A percentile compares a stretch with the other conserved stretches of the same genome.
phyloP scores from a whole-genome alignment of 2,888 invertebrate species.

The Petrolisthes cinctipes region DNA sequence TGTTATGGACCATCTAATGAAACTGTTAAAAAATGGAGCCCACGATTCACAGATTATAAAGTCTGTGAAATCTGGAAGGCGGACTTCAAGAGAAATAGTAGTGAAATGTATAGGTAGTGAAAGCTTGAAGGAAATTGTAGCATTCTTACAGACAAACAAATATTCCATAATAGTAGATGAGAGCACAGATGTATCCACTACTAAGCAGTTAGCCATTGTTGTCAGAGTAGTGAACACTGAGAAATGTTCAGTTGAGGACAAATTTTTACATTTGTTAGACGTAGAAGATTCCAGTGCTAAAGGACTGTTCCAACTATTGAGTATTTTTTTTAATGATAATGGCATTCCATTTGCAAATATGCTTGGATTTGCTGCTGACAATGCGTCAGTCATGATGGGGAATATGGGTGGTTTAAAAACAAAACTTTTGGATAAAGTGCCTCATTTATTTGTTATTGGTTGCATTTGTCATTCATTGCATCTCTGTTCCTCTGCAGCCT shows the following conservation, averaged over 20 bases:
- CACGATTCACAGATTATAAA: conserved; percentile 12
- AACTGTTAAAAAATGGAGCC: conserved; percentile 7
- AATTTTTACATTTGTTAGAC: conserved; percentile 15
- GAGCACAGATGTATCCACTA: conserved; percentile 18
- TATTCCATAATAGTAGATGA: conserved; percentile 17
- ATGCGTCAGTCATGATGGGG: conserved; percentile 26
- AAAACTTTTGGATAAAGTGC: conserved; percentile 3
- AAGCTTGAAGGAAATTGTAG: conserved; percentile 23
- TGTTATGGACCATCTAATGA: conserved; percentile 9
- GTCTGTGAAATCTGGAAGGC: neutral
- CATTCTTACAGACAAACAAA: conserved; percentile 14
- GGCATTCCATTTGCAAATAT: conserved; percentile 17
- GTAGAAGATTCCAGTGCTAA: conserved; percentile 19
- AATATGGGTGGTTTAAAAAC: conserved; percentile 9
- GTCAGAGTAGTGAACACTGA: no score
- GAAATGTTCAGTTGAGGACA: no score
- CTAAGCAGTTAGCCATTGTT: conserved; percentile 15
- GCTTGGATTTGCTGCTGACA: conserved; percentile 20
- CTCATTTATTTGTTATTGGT: conserved; percentile 24
- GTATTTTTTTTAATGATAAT: conserved; percentile 7
- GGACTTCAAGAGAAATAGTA: neutral
- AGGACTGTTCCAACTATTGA: conserved; percentile 10
- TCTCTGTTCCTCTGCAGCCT: neutral
- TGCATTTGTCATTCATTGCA: conserved; percentile 24
- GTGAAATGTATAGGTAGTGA: conserved; percentile 22